Percentiles rank a stretch among this genome's conserved stretches.
phyloP scores from a whole-genome alignment of 2,888 invertebrate species.

The Scotopteryx bipunctaria region DNA sequence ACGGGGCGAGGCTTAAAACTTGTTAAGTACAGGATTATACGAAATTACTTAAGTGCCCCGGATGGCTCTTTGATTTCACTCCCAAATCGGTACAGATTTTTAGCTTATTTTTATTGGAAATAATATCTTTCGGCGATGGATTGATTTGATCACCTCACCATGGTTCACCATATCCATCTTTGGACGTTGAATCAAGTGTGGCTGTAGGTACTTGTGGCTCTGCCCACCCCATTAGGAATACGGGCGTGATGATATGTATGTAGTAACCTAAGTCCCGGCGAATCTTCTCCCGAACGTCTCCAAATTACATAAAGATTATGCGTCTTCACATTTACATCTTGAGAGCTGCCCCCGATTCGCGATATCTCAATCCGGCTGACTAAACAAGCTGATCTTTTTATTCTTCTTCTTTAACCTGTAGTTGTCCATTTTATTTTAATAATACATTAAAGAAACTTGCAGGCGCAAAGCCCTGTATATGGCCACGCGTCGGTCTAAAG shows the following conservation, averaged over 20 bases:
- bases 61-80: conserved; percentile 37
- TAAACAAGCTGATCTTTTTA: too few species aligned
- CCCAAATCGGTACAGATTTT: neutral
- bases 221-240: too few species aligned
- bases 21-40: conserved; percentile 73
- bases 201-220: too few species aligned
- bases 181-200: too few species aligned
- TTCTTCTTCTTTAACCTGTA: too few species aligned
- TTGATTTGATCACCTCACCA: too few species aligned
- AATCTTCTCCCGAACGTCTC: conserved; percentile 33
- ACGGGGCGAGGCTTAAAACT: conserved; percentile 78
- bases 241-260: too few species aligned
- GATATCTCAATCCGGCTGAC: neutral
- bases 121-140: too few species aligned
- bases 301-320: conserved; percentile 54
- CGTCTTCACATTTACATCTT: conserved; percentile 34
- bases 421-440: too few species aligned
- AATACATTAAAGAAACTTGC: neutral
- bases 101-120: neutral
- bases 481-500: too few species aligned
- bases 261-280: conserved; percentile 15
- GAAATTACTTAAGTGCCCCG: conserved; percentile 77
- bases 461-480: too few species aligned
- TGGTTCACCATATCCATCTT: too few species aligned
- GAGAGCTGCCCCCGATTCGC: conserved; percentile 2